A percentile compares a stretch with the other conserved stretches of the same genome.
Conservation (phyloP, 1,140 invertebrate species). For the Dendroctonus valens region DNA sequence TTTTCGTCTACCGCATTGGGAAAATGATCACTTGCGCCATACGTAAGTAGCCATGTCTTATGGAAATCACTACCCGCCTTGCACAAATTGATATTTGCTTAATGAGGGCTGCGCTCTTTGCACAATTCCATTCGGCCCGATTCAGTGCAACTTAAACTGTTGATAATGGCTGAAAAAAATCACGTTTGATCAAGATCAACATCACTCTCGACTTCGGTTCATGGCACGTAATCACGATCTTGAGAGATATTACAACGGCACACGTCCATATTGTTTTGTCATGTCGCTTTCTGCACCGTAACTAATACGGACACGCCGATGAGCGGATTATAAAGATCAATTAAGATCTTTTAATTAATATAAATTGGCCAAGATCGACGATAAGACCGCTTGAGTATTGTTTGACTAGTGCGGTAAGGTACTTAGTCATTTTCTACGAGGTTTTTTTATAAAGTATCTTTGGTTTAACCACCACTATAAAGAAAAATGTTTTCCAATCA, state of each 20-base stretch:
- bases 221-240: no score
- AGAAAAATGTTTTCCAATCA: no score
- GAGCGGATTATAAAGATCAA: conserved; percentile 25
- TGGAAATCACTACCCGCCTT: conserved; percentile 40
- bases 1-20: conserved; percentile 37
- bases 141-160: no score
- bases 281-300: conserved; percentile 17
- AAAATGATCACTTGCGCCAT: conserved; percentile 39
- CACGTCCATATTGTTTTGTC: conserved; percentile 15
- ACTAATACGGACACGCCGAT: conserved; percentile 17
- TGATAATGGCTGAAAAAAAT: no score
- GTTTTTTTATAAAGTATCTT: no score
- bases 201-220: no score
- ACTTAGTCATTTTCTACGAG: no score
- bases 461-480: no score
- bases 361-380: conserved; percentile 16
- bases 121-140: background rate
- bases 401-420: background rate
- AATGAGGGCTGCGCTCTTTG: conserved; percentile 20
- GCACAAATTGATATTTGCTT: conserved; percentile 42
- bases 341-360: conserved; percentile 30
- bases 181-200: no score
- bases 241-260: background rate
- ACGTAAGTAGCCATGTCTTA: conserved; percentile 38
- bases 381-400: conserved; percentile 12